Base-by-base conservation (phyloP, 2,888 invertebrate species). In the Drosophila austrosaltans region DNA sequence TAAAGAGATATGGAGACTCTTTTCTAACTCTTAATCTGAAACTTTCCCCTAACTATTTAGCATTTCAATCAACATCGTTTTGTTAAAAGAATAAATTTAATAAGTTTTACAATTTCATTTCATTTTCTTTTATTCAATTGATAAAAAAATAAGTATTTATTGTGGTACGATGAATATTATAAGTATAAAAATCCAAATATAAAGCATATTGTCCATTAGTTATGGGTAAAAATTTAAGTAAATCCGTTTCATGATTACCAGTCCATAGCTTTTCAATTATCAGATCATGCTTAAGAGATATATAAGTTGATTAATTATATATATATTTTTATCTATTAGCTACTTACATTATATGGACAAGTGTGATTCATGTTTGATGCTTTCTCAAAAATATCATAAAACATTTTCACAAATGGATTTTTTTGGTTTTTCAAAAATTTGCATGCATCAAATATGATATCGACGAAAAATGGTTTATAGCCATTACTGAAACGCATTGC, bases 271-370 rank as follows among this genome's bases (percentile, higher is more conserved):
- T 72, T 0, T 40, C 56, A 1, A 72, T 0, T 4, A 12, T 12
- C 4, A 72, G 2, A 40, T 66, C 73, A 36, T 72, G 54, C 72
- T 72, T 10, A 28, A 59, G 2, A 42, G 1, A 10, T 16, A 8
- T 12, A 12, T 2, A 40, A 8, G 0, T 10, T 1, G 3, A 5
- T 5, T 30, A 30, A 28, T 28, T 0, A 1, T 5, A 32, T 1
- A 3, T 36, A 32, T 6, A 32, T 32, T 0, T 5, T 4, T 28
- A 28, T 28, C 28, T 28, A 6, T 30, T 30, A 20, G 6, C 6
- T 10, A 48, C 73, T 61, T n/a, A 72, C 72, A 53, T 73, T 12
- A 20, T 66, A 72, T 7, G 72, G 73, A 0, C 72, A 72, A 12
- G 66, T 39, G 10, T 73, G 72, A n/a, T 72, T 73, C 12, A 72